phyloP scores from a whole-genome alignment of 2,888 invertebrate species.

The Macrophya alboannulata region DNA sequence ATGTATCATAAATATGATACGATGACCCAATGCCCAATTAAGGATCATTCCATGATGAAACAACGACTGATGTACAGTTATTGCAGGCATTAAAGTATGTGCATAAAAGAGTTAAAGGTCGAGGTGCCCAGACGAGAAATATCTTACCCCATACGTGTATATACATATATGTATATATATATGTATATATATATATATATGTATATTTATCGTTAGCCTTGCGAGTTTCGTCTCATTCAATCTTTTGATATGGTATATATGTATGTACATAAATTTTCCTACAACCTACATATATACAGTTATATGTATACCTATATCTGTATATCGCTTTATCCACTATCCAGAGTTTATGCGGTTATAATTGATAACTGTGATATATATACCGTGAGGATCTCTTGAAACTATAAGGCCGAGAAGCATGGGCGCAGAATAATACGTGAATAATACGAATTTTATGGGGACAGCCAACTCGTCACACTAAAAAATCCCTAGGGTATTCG shows the following conservation, averaged over 20 bases:
- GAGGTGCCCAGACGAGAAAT: constrained; percentile 3
- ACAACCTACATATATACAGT: background rate
- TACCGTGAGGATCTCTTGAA: no score
- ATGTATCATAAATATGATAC: background rate
- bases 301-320: background rate
- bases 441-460: no score
- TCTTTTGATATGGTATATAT: no score
- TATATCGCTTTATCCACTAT: background rate
- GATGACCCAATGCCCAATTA: constrained; percentile 11
- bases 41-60: constrained; percentile 11
- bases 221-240: background rate
- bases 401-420: no score
- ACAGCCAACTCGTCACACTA: no score
- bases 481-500: no score
- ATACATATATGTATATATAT: background rate
- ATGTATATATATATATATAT: constrained; percentile 1
- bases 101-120: constrained; percentile 11
- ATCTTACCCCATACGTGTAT: background rate
- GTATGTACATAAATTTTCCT: background rate
- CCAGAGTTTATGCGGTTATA: background rate
- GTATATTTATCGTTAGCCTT: constrained; percentile 11
- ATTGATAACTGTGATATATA: background rate
- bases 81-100: constrained; percentile 11
- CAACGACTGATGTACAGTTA: background rate
- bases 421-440: no score